phyloP scores from a whole-genome alignment of 1,140 invertebrate genomes.

The Atta colombica region DNA sequence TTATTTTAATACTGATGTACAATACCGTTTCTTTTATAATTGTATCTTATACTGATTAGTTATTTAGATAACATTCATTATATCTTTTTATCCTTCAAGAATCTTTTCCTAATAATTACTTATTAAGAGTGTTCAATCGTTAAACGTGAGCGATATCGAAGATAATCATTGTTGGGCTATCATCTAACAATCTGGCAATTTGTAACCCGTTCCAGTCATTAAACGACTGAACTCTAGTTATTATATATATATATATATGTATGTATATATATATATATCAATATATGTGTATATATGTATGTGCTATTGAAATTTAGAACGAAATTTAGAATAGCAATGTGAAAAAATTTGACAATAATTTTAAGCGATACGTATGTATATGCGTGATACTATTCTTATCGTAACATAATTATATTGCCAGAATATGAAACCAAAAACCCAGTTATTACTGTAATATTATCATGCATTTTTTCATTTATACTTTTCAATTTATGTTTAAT shows the following conservation, averaged over 20 bases:
- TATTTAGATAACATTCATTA: neutral
- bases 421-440: neutral
- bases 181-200: slow-evolving; percentile 50
- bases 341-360: slow-evolving; percentile 37
- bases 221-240: slow-evolving; percentile 54
- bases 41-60: neutral
- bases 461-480: neutral
- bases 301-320: slow-evolving; percentile 28
- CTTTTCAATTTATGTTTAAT: neutral
- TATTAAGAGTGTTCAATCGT: slow-evolving; percentile 33
- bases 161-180: slow-evolving; percentile 48
- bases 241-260: neutral
- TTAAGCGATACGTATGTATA: neutral
- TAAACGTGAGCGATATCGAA: slow-evolving; percentile 32
- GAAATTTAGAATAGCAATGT: too few species aligned
- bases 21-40: neutral
- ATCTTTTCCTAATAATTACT: slow-evolving; percentile 25
- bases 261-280: neutral
- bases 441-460: slow-evolving; percentile 7
- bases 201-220: slow-evolving; percentile 56
- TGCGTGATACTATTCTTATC: neutral
- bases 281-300: neutral
- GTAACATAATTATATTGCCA: neutral
- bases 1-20: neutral
- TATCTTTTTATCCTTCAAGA: neutral